Percentiles rank a stretch among this genome's conserved stretches.
Conservation (phyloP, 2,797 vertebrate species). For the Pagetopsis macropterus region DNA sequence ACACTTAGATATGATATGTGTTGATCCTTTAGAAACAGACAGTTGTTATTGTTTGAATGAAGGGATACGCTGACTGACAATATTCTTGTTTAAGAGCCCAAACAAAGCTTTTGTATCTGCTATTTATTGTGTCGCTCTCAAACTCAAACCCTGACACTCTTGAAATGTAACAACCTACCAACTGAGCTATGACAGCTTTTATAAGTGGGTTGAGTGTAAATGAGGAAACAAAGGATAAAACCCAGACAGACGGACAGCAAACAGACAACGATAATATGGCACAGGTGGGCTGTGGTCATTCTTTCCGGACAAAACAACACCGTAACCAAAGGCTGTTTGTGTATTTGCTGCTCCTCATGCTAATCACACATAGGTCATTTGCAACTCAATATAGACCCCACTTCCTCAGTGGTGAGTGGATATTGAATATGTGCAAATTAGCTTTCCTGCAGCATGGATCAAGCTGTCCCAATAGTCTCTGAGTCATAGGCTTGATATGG, state of each 20-base stretch:
- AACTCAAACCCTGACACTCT: background rate
- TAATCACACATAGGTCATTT: constrained; percentile 72
- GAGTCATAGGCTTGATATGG: constrained; percentile 26
- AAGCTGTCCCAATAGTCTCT: constrained; percentile 30
- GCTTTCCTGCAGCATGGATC: constrained; percentile 40
- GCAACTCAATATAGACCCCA: constrained; percentile 72
- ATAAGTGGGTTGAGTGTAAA: constrained; percentile 11
- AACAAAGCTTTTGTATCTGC: constrained; percentile 9
- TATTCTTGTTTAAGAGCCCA: constrained; percentile 3
- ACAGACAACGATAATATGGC: constrained; percentile 23
- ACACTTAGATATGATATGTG: constrained; percentile 21
- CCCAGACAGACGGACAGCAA: constrained; percentile 10
- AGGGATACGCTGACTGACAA: background rate
- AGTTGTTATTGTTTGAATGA: constrained; percentile 17
- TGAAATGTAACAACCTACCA: constrained; percentile 31
- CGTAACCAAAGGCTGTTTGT: constrained; percentile 44
- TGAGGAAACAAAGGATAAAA: constrained; percentile 49
- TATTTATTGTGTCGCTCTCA: background rate
- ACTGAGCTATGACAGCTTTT: constrained; percentile 17
- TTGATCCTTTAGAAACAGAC: constrained; percentile 12
- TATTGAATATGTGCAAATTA: constrained; percentile 79
- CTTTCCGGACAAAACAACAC: constrained; percentile 39
- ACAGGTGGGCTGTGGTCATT: constrained; percentile 42
- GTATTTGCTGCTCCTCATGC: constrained; percentile 51
- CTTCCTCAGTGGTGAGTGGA: constrained; percentile 65